phyloP scores from a whole-genome alignment of 2,113 vertebrate genomes.

The Xenotilapia longispinis region DNA sequence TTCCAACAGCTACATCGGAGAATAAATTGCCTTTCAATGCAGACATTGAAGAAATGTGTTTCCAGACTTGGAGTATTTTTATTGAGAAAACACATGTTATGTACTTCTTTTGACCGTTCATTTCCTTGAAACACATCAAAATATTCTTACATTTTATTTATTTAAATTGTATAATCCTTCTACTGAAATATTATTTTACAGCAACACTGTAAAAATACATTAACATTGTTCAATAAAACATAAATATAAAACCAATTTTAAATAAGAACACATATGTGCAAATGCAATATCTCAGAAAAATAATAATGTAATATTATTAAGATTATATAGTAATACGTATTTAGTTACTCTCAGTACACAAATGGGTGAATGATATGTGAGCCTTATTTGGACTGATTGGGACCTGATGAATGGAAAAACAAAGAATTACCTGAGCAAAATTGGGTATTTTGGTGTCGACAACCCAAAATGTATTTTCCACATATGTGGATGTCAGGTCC shows the following conservation, averaged over 20 bases:
- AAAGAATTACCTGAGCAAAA: not conserved
- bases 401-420: rapidly evolving
- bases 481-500: not conserved
- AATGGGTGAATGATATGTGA: not conserved
- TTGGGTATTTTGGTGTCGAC: not conserved
- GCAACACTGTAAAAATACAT: not conserved
- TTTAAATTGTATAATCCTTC: not conserved
- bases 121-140: not conserved
- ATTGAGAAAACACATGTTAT: not conserved
- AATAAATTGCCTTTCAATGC: rapidly evolving
- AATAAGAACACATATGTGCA: not conserved
- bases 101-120: rapidly evolving
- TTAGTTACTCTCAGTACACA: rapidly evolving
- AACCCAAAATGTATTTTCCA: not conserved
- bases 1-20: rapidly evolving
- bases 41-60: rapidly evolving
- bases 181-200: rapidly evolving
- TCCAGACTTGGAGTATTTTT: rapidly evolving
- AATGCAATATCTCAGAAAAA: not conserved
- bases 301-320: not conserved
- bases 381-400: not conserved
- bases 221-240: not conserved
- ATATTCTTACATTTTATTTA: not conserved
- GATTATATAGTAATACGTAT: rapidly evolving
- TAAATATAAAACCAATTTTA: not conserved